These are phyloP conservation scores for Mythimna albipuncta DNA, from an alignment of 2,888 invertebrate species.

Conservation along the genomic window DNA sequence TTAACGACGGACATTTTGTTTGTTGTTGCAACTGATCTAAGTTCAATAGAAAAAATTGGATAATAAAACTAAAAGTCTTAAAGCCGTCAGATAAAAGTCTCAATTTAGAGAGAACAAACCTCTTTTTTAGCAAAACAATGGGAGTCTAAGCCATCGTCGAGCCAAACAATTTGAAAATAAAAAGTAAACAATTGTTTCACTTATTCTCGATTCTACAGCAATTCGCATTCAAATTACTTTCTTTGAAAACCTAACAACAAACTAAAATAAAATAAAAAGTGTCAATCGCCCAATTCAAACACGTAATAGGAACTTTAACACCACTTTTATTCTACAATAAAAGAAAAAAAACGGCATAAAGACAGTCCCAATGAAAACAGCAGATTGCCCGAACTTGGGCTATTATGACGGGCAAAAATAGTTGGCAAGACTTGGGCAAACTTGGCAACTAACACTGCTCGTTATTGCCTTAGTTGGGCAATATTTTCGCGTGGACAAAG, in stretches of 20 bases:
- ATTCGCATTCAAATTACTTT: constrained; percentile 40
- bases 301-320: constrained; percentile 61
- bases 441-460: constrained; percentile 83
- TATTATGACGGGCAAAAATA: constrained; percentile 89
- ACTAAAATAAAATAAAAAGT: constrained; percentile 40
- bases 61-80: too few species aligned
- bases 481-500: constrained; percentile 86
- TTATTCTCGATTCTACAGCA: not conserved
- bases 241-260: constrained; percentile 27
- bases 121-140: not conserved
- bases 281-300: constrained; percentile 48
- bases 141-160: not conserved
- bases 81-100: too few species aligned
- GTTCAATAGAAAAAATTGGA: too few species aligned
- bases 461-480: constrained; percentile 89
- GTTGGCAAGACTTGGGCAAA: constrained; percentile 81
- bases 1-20: too few species aligned
- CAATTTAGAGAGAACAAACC: too few species aligned
- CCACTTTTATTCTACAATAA: constrained; percentile 63
- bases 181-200: constrained; percentile 1
- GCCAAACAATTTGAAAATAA: constrained; percentile 18
- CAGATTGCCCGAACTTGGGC: constrained; percentile 85
- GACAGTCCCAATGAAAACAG: constrained; percentile 75
- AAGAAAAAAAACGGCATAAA: constrained; percentile 68
- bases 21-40: too few species aligned